Conservation (phyloP, 1,140 invertebrate genomes). For the Nixonia krombeini region DNA sequence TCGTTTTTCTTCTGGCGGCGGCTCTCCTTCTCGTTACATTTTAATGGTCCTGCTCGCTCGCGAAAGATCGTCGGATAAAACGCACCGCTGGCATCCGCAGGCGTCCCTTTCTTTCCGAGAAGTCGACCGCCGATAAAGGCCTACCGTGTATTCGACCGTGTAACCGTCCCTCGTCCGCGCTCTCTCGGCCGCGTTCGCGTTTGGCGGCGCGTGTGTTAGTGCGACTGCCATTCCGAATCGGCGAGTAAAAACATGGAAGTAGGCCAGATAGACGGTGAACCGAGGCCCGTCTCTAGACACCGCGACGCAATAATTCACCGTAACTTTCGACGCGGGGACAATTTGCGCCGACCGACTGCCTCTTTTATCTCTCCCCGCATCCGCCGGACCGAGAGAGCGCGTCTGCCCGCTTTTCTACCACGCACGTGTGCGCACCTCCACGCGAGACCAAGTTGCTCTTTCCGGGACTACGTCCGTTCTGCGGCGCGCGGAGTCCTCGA, state of each 20-base stretch:
- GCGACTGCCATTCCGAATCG: slow-evolving; percentile 18
- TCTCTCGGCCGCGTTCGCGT: not conserved
- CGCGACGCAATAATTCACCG: slow-evolving; percentile 47
- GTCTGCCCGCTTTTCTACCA: too few species aligned
- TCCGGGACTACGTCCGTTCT: too few species aligned
- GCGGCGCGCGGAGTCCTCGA: too few species aligned
- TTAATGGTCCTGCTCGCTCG: slow-evolving; percentile 8
- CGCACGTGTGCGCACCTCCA: not conserved
- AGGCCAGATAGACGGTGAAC: slow-evolving; percentile 46
- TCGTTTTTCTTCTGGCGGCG: slow-evolving; percentile 3
- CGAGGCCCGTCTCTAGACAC: slow-evolving; percentile 44
- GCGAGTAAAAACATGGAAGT: slow-evolving; percentile 48
- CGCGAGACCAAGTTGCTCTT: not conserved
- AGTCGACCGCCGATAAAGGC: slow-evolving; percentile 4
- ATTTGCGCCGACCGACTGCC: slow-evolving; percentile 19
- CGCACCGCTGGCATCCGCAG: slow-evolving; percentile 1
- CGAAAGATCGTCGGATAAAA: slow-evolving; percentile 6
- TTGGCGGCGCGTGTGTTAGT: not conserved
- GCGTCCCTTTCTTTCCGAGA: slow-evolving; percentile 6
- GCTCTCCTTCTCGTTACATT: not conserved
- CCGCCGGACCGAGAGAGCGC: too few species aligned
- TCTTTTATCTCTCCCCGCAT: slow-evolving; percentile 1
- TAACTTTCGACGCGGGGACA: slow-evolving; percentile 44
- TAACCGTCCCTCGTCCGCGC: not conserved
- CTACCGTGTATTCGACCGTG: not conserved